Conservation (phyloP, 2,797 vertebrate genomes). For the Sebastes melanostomus region DNA sequence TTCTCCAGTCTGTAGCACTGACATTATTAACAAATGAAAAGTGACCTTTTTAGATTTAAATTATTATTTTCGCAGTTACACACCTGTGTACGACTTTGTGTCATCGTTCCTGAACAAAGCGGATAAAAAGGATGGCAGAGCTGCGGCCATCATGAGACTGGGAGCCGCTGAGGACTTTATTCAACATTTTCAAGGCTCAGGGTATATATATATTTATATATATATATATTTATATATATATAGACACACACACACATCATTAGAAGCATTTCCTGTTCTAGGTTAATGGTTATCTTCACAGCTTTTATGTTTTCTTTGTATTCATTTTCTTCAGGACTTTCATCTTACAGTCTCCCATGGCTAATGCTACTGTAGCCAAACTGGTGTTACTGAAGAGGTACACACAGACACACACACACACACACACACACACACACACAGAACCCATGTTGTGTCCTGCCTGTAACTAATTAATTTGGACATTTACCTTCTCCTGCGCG, state of each 20-base stretch:
- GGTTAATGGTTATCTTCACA: neutral
- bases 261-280: neutral
- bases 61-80: slow-evolving; percentile 75
- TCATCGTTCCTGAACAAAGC: slow-evolving; percentile 80
- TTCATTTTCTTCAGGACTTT: slow-evolving; percentile 32
- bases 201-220: slow-evolving; percentile 52
- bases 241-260: slow-evolving; percentile 6
- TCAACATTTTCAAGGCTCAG: slow-evolving; percentile 69
- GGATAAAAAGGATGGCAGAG: slow-evolving; percentile 75
- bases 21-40: neutral
- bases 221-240: neutral
- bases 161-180: slow-evolving; percentile 80
- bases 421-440: neutral
- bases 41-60: neutral
- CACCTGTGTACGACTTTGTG: slow-evolving; percentile 74
- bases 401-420: neutral
- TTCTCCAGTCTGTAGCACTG: neutral
- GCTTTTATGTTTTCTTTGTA: neutral
- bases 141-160: slow-evolving; percentile 84
- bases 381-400: slow-evolving; percentile 59
- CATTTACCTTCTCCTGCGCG: neutral
- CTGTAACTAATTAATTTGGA: neutral
- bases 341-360: neutral
- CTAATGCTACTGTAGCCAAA: slow-evolving; percentile 31
- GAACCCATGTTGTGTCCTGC: neutral